Conservation (phyloP, 2,113 vertebrate species). For the Caloenas nicobarica region DNA sequence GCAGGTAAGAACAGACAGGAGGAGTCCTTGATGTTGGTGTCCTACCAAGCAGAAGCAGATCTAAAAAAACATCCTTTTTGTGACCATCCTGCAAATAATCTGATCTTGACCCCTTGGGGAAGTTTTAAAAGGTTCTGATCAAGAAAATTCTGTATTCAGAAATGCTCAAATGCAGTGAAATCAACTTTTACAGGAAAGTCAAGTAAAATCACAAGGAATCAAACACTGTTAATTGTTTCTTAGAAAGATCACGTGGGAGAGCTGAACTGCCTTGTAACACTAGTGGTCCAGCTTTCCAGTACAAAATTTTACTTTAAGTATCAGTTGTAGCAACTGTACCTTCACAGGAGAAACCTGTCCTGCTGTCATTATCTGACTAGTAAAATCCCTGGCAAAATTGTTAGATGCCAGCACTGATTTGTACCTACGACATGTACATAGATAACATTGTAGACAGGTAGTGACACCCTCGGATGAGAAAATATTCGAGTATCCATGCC, state of each 20-base stretch:
- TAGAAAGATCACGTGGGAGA: background rate
- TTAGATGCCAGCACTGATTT: constrained; percentile 76
- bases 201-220: background rate
- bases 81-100: background rate
- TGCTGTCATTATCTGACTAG: constrained; percentile 75
- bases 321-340: background rate
- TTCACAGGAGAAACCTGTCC: constrained; percentile 79
- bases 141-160: background rate
- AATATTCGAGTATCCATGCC: background rate
- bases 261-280: background rate
- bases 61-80: background rate
- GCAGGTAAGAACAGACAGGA: background rate
- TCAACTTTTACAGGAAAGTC: background rate
- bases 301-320: background rate
- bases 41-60: background rate
- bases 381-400: constrained; percentile 75
- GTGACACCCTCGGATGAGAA: background rate
- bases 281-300: background rate
- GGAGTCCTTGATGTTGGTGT: background rate
- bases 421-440: constrained; percentile 59
- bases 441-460: background rate
- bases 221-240: background rate
- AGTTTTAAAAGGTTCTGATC: background rate
- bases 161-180: background rate
- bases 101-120: background rate